Evolutionary conservation across 2,797 vertebrate genomes (phyloP).

Genomic region (Pipistrellus nathusii): DNA sequence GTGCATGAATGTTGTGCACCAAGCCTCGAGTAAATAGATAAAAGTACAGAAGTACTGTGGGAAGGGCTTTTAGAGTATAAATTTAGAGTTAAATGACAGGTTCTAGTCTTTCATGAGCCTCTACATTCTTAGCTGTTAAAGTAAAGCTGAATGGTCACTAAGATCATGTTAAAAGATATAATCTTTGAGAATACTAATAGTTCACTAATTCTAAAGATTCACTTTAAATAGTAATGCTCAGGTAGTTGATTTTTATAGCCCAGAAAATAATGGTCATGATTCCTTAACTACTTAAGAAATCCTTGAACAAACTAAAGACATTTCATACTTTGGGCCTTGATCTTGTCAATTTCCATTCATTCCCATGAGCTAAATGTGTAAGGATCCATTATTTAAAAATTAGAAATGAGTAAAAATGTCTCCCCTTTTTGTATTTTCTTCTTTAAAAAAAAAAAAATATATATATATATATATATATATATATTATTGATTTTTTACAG

Average conservation of each 20-base stretch:
- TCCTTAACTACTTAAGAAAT: background rate
- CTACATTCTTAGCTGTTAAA: background rate
- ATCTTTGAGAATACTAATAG: background rate
- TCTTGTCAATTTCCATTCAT: constrained; percentile 2
- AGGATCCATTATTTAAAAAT: background rate
- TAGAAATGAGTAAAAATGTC: background rate
- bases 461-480: too few relatives aligned
- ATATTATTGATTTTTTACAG: too few relatives aligned
- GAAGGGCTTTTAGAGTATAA: background rate
- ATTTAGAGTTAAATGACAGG: constrained; percentile 44
- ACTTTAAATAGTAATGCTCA: background rate
- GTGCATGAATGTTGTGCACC: too few relatives aligned
- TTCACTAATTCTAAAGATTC: constrained; percentile 41
- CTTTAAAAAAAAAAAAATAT: too few relatives aligned
- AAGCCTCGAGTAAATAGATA: background rate
- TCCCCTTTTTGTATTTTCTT: background rate
- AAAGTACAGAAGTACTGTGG: background rate
- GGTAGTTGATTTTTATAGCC: background rate
- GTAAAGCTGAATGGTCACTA: background rate
- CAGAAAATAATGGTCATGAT: background rate
- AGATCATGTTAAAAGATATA: background rate
- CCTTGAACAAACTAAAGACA: background rate
- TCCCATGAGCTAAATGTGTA: background rate
- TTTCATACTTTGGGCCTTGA: background rate
- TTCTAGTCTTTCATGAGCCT: background rate